A percentile compares a stretch with the other conserved stretches of the same genome.
Conservation (phyloP, 2,888 invertebrate genomes). For the Emmelina monodactyla region DNA sequence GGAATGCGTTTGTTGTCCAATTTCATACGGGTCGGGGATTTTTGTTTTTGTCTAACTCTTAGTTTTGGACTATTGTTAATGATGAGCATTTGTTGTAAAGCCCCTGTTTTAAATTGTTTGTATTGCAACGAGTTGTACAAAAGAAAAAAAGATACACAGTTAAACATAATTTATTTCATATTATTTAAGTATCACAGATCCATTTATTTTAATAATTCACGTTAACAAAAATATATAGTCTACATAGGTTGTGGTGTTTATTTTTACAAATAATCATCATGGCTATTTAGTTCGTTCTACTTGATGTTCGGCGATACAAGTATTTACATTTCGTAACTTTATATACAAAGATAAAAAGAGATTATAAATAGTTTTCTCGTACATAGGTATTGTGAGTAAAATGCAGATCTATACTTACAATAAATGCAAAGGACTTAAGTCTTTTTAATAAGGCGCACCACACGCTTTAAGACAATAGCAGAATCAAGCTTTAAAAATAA, state of each 20-base stretch:
- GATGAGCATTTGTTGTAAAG: too few species aligned
- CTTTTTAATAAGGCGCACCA: too few species aligned
- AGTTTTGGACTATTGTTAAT: too few species aligned
- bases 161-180: conserved; percentile 66
- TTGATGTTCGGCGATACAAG: conserved; percentile 30
- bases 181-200: conserved; percentile 66
- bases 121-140: too few species aligned
- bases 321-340: conserved; percentile 50
- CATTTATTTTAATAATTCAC: conserved; percentile 65
- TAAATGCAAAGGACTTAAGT: conserved; percentile 29
- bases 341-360: conserved; percentile 37
- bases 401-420: conserved; percentile 15
- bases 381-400: neutral
- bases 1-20: neutral
- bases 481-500: too few species aligned
- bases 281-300: conserved; percentile 22
- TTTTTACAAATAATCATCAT: conserved; percentile 39
- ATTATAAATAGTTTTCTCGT: conserved; percentile 5
- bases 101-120: too few species aligned
- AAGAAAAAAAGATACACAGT: conserved; percentile 43
- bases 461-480: too few species aligned
- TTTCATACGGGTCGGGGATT: too few species aligned
- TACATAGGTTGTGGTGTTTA: conserved; percentile 41
- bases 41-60: neutral
- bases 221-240: conserved; percentile 64